Percentiles rank a stretch among this genome's conserved stretches.
Evolutionary conservation across 2,113 vertebrate species (phyloP).

Genomic region (Gobius niger): DNA sequence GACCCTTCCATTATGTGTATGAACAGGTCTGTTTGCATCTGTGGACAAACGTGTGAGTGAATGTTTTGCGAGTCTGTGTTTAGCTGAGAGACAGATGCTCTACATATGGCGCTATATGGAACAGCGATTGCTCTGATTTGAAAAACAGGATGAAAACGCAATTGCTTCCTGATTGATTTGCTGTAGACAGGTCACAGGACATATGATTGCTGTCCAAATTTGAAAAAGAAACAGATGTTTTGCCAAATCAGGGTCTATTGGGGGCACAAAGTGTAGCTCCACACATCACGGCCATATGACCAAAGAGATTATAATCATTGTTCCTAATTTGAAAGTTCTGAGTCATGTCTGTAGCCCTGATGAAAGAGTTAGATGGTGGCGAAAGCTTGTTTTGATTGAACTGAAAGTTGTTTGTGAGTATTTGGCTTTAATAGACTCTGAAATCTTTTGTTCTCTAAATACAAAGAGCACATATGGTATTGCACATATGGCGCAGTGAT

Average conservation of each 20-base stretch:
- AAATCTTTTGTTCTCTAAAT: constrained; percentile 2
- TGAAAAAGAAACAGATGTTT: neutral
- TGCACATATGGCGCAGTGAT: neutral
- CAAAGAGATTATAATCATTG: neutral
- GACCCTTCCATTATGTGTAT: too few relatives aligned
- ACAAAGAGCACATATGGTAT: constrained; percentile 3
- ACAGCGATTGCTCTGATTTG: too few relatives aligned
- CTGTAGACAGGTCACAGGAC: neutral
- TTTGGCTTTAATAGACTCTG: neutral
- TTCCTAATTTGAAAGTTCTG: neutral
- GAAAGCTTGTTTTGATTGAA: neutral
- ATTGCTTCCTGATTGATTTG: neutral
- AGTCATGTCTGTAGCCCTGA: neutral
- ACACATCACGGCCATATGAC: neutral
- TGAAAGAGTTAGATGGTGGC: neutral
- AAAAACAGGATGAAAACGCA: neutral
- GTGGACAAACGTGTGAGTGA: too few relatives aligned
- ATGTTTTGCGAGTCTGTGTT: too few relatives aligned
- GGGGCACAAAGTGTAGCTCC: neutral
- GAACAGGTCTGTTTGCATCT: too few relatives aligned
- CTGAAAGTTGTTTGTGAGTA: constrained; percentile 7
- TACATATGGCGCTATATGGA: too few relatives aligned
- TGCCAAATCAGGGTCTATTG: neutral
- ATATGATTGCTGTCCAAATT: neutral
- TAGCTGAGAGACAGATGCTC: too few relatives aligned